These are phyloP conservation scores for Yponomeuta sedellus DNA, from an alignment of 2,888 invertebrate genomes.

Conservation along the genomic window DNA sequence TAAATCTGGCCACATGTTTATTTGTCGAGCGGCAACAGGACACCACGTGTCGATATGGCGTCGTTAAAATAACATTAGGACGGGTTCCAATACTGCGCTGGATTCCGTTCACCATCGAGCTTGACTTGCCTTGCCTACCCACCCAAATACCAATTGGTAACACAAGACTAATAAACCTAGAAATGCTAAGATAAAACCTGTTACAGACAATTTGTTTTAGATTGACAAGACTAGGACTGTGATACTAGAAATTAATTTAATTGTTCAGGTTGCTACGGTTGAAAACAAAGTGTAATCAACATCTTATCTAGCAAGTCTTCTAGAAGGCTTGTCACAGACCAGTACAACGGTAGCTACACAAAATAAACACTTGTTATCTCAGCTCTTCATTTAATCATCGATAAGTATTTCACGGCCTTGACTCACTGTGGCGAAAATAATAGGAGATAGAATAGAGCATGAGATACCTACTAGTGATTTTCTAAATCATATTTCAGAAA, in stretches of 20 bases:
- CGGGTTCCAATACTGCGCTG: neutral
- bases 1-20: slow-evolving; percentile 16
- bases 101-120: neutral
- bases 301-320: neutral
- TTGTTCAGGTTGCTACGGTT: neutral
- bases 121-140: too few relatives aligned
- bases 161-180: too few relatives aligned
- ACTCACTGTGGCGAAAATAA: neutral
- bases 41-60: slow-evolving; percentile 14
- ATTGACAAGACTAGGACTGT: neutral
- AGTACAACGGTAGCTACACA: neutral
- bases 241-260: neutral
- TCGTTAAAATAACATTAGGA: slow-evolving; percentile 13
- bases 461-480: too few relatives aligned
- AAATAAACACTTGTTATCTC: neutral
- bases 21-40: slow-evolving; percentile 8
- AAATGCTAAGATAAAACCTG: neutral
- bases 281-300: neutral
- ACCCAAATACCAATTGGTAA: too few relatives aligned
- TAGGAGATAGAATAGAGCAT: too few relatives aligned
- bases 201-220: neutral
- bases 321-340: neutral
- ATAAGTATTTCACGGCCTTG: neutral
- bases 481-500: too few relatives aligned
- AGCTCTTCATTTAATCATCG: neutral